Evolutionary conservation across 2,113 vertebrate species (phyloP).

Genomic region (Gasterosteus aculeatus): DNA sequence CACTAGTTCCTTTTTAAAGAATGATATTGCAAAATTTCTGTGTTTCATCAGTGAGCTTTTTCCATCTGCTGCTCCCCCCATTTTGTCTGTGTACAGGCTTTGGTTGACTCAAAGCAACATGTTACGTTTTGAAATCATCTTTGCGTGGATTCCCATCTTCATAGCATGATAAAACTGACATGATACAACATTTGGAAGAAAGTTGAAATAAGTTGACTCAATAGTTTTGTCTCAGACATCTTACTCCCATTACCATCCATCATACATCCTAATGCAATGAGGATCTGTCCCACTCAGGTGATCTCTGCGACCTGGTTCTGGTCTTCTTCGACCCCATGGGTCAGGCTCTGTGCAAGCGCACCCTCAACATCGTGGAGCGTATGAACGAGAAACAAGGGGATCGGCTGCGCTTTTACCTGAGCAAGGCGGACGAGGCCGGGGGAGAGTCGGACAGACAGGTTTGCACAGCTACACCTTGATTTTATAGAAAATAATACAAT

Average conservation of each 20-base stretch:
- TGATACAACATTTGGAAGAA: background rate
- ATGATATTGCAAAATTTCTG: background rate
- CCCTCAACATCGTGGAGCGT: conserved; percentile 85
- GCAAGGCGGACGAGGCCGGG: conserved; percentile 86
- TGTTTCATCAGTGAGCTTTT: background rate
- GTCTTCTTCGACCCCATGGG: conserved; percentile 90
- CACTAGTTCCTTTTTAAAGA: no score
- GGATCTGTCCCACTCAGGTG: conserved; percentile 71
- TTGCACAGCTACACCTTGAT: background rate
- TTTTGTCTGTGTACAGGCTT: background rate
- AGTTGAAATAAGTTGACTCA: no score
- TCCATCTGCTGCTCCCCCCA: background rate
- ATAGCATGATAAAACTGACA: background rate
- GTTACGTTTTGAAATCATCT: background rate
- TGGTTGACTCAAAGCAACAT: background rate
- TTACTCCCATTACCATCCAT: background rate
- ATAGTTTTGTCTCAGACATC: background rate
- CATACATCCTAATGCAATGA: background rate
- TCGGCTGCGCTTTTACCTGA: conserved; percentile 84
- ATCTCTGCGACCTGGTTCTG: conserved; percentile 85
- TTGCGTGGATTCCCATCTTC: background rate
- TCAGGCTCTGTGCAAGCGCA: conserved; percentile 87
- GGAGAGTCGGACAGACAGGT: conserved; percentile 86
- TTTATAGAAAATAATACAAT: background rate
- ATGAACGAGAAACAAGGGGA: conserved; percentile 84